A percentile compares a stretch with the other conserved stretches of the same genome.
phyloP scores from a whole-genome alignment of 1,140 invertebrate species.

The Drosophila athabasca region DNA sequence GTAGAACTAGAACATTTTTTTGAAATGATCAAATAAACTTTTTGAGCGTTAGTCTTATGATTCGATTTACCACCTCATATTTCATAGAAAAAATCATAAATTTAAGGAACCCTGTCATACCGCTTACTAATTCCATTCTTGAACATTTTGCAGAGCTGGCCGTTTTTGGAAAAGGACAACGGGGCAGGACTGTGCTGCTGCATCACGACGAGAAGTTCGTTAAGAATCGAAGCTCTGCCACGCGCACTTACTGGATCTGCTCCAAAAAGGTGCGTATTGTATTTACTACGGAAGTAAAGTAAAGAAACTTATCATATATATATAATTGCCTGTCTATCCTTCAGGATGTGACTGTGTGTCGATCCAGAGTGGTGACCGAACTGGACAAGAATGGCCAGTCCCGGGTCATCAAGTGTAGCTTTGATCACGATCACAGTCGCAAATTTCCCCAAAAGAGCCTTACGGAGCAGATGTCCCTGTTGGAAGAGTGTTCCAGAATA shows the following conservation, averaged over 20 bases:
- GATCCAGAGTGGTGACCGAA: slow-evolving; percentile 75
- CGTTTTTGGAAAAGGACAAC: slow-evolving; percentile 73
- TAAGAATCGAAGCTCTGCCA: slow-evolving; percentile 73
- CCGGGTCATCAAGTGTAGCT: slow-evolving; percentile 69
- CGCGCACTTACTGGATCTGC: slow-evolving; percentile 82
- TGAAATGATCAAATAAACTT: too few species aligned
- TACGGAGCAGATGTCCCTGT: slow-evolving; percentile 41
- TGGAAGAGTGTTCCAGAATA: slow-evolving; percentile 6
- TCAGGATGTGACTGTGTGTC: slow-evolving; percentile 75
- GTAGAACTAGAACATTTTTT: slow-evolving; percentile 22
- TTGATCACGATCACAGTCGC: slow-evolving; percentile 74
- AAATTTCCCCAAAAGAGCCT: slow-evolving; percentile 52
- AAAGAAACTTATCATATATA: too few species aligned
- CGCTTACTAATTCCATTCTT: not conserved
- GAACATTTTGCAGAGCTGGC: slow-evolving; percentile 66
- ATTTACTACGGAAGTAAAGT: too few species aligned
- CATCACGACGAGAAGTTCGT: slow-evolving; percentile 76
- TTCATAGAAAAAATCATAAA: too few species aligned
- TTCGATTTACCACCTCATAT: too few species aligned
- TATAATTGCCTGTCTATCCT: not conserved
- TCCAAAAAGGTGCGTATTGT: slow-evolving; percentile 63
- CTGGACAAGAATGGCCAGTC: slow-evolving; percentile 56
- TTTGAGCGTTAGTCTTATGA: too few species aligned
- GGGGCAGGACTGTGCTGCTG: slow-evolving; percentile 70
- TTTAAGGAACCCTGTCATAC: not conserved